Base-by-base conservation (phyloP, 2,888 invertebrate genomes). In the Cabera pusaria region DNA sequence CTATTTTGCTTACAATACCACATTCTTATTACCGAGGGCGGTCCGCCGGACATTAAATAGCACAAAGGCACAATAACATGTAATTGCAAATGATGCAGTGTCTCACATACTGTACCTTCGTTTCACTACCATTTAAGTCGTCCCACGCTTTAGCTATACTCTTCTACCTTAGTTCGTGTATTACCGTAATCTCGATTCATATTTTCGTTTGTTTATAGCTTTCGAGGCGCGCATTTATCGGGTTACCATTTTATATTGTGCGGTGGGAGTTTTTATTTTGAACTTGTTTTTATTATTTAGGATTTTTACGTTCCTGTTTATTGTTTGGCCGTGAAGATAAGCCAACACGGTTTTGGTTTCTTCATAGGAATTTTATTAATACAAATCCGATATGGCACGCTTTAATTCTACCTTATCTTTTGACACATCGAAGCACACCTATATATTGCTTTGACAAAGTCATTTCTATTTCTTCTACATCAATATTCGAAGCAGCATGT, bases 11-110 rank as follows among this genome's bases (percentile, higher is more conserved):
- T 86, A 87, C 86, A 86, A 87, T 87, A 64, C 77, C 51, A 68
- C 75, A 74, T 80, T 76, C 75, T 77, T 72, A 63, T 59, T 59
- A 70, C 59, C 37, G 57, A 51, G 61, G 53, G 59, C 58, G 59
- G 59, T 59, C 59, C 59, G 67, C 53, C 72, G 68, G 71, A 74
- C 73, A 72, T 80, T 82, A 77, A 78, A 79, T 78, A 75, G 75
- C 69, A 85, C 79, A 83, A 84, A 81, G 73, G 78, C 65, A 87
- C 87, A 87, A 85, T 86, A 86, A 81, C 82, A 72, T 86, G 87
- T 87, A 87, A 88, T 88, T 88, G 88, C 85, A 84, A 87, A 87
- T 85, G 85, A 83, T 87, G 76, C 86, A 82, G 71, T 79, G 81
- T 79, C 76, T 81, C 78, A 75, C 75, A 68, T 72, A 74, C 66